phyloP scores from a whole-genome alignment of 1,140 invertebrate genomes.

The Drosophila orena region DNA sequence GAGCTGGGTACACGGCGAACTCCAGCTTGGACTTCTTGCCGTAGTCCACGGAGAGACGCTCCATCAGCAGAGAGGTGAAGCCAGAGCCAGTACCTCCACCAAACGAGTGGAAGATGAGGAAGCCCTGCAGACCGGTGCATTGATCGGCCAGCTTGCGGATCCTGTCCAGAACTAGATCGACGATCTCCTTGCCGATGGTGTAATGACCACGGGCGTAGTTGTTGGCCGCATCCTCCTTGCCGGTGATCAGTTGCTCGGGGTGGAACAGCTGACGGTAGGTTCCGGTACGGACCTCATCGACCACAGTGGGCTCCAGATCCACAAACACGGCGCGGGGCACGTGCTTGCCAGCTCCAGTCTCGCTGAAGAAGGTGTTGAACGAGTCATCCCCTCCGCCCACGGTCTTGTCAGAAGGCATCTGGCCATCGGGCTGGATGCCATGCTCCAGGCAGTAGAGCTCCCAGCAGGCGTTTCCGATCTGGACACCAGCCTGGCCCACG shows the following conservation, averaged over 20 bases:
- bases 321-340: constrained; percentile 11
- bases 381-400: constrained; percentile 8
- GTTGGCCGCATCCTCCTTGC: constrained; percentile 9
- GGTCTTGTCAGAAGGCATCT: constrained; percentile 7
- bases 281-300: constrained; percentile 3
- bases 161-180: constrained; percentile 5
- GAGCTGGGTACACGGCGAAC: constrained; percentile 3
- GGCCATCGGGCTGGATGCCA: constrained; percentile 12
- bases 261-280: constrained; percentile 12
- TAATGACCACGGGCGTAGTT: constrained; percentile 10
- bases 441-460: constrained; percentile 11
- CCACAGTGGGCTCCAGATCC: constrained; percentile 5
- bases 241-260: constrained; percentile 7
- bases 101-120: constrained; percentile 15
- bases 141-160: constrained; percentile 9
- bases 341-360: constrained; percentile 4
- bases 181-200: constrained; percentile 12
- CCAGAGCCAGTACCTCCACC: constrained; percentile 3
- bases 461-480: constrained; percentile 8
- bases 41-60: constrained; percentile 8
- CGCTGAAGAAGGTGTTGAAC: constrained; percentile 12
- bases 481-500: constrained; percentile 7
- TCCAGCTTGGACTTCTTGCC: constrained; percentile 14
- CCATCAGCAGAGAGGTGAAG: constrained; percentile 12
- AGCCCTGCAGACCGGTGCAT: constrained; percentile 8